phyloP scores from a whole-genome alignment of 1,140 invertebrate genomes.

The Saccostrea cuccullata region DNA sequence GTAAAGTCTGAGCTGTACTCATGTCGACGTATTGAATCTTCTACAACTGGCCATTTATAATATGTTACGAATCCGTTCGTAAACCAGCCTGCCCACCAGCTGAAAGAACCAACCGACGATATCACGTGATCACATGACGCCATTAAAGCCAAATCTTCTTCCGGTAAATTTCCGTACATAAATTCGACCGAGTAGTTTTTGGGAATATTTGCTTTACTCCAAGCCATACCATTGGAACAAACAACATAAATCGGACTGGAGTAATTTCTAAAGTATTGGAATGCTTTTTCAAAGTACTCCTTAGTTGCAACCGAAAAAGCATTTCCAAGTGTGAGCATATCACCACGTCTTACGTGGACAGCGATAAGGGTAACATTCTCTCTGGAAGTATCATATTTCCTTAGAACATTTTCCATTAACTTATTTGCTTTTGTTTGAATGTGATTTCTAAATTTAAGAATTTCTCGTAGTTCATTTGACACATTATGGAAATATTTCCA shows the following conservation, averaged over 20 bases:
- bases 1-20: slow-evolving; percentile 56
- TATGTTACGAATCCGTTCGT: slow-evolving; percentile 67
- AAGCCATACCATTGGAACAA: slow-evolving; percentile 51
- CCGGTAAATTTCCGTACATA: slow-evolving; percentile 17
- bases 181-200: slow-evolving; percentile 33
- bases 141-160: slow-evolving; percentile 67
- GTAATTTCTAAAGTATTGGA: slow-evolving; percentile 52
- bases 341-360: slow-evolving; percentile 61
- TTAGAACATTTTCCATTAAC: slow-evolving; percentile 42
- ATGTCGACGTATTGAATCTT: slow-evolving; percentile 40
- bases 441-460: slow-evolving; percentile 57
- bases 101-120: slow-evolving; percentile 68
- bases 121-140: slow-evolving; percentile 68
- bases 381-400: slow-evolving; percentile 15
- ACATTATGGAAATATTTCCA: slow-evolving; percentile 63
- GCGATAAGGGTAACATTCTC: slow-evolving; percentile 54
- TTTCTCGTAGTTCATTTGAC: slow-evolving; percentile 45
- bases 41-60: slow-evolving; percentile 62
- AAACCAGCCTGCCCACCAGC: slow-evolving; percentile 73
- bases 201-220: slow-evolving; percentile 52
- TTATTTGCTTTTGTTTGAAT: slow-evolving; percentile 48
- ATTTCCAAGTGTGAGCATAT: slow-evolving; percentile 45
- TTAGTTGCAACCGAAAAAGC: slow-evolving; percentile 58
- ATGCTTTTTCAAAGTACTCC: slow-evolving; percentile 59
- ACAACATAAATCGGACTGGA: slow-evolving; percentile 55